A percentile compares a stretch with the other conserved stretches of the same genome.
These are phyloP conservation scores for Enteromius afrohamiltoni DNA, from an alignment of 2,797 vertebrate genomes.

Conservation along the genomic window DNA sequence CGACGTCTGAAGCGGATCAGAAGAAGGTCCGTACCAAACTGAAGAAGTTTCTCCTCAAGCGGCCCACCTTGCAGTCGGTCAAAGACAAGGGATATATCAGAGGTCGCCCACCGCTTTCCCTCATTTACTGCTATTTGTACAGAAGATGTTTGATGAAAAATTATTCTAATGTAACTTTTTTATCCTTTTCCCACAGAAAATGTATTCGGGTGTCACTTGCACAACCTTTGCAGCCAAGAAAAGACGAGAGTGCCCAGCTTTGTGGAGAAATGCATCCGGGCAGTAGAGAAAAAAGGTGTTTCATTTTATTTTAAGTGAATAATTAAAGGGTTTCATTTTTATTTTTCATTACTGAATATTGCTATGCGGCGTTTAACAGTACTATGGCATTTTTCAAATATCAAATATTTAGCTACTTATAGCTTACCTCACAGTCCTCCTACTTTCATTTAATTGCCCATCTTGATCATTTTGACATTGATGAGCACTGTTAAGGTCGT, in stretches of 20 bases:
- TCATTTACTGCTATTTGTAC: not conserved
- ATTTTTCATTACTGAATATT: not conserved
- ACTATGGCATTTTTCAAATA: not conserved
- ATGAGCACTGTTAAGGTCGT: not conserved
- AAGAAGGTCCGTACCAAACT: constrained; percentile 88
- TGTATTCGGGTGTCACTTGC: constrained; percentile 89
- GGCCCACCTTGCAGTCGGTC: constrained; percentile 90
- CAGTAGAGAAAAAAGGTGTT: constrained; percentile 88
- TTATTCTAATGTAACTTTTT: not conserved
- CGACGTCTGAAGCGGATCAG: constrained; percentile 76
- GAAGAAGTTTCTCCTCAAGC: constrained; percentile 89
- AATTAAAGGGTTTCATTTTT: not conserved
- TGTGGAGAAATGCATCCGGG: constrained; percentile 86
- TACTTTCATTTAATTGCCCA: not conserved
- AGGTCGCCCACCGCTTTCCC: constrained; percentile 64
- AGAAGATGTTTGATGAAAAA: not conserved
- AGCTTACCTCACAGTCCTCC: not conserved
- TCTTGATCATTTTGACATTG: not conserved
- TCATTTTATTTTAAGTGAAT: not conserved
- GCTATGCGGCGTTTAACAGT: not conserved
- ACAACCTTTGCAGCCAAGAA: constrained; percentile 84
- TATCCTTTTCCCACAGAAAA: constrained; percentile 77
- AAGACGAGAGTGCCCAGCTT: constrained; percentile 83
- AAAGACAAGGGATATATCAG: constrained; percentile 92
- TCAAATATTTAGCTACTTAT: not conserved